Conservation (phyloP, 2,113 vertebrate genomes). For the Psittacara wagleri region DNA sequence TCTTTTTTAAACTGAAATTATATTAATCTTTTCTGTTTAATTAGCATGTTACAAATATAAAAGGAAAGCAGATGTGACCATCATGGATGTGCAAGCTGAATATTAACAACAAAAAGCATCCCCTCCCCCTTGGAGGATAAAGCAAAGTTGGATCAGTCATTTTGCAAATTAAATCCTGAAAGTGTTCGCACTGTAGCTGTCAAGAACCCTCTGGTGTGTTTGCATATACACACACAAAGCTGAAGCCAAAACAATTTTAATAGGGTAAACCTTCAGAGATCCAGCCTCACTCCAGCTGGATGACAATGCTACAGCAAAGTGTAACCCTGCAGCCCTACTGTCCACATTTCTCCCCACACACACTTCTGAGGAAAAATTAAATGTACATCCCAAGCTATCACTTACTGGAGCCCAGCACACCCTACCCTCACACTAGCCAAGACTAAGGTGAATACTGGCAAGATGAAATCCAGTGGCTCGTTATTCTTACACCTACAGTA, state of each 20-base stretch:
- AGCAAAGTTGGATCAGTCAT: conserved; percentile 31
- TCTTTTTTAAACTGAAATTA: conserved; percentile 49
- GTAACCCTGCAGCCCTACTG: not conserved
- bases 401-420: not conserved
- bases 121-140: conserved; percentile 46
- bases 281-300: not conserved
- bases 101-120: conserved; percentile 35
- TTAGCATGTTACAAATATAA: conserved; percentile 51
- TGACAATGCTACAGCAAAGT: conserved; percentile 36
- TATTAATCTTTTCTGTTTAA: conserved; percentile 61
- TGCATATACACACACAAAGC: not conserved
- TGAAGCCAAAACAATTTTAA: not conserved
- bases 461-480: conserved; percentile 50
- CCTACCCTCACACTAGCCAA: conserved; percentile 2
- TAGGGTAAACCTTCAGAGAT: conserved; percentile 9
- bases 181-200: not conserved
- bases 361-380: not conserved
- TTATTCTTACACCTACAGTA: conserved; percentile 49
- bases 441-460: conserved; percentile 17
- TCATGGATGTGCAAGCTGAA: not conserved
- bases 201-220: not conserved
- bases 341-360: not conserved
- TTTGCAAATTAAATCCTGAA: conserved; percentile 30
- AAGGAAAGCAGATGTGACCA: conserved; percentile 58
- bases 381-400: not conserved